A percentile compares a stretch with the other conserved stretches of the same genome.
Conservation (phyloP, 2,797 vertebrate species). For the Petrocephalus sullivani region DNA sequence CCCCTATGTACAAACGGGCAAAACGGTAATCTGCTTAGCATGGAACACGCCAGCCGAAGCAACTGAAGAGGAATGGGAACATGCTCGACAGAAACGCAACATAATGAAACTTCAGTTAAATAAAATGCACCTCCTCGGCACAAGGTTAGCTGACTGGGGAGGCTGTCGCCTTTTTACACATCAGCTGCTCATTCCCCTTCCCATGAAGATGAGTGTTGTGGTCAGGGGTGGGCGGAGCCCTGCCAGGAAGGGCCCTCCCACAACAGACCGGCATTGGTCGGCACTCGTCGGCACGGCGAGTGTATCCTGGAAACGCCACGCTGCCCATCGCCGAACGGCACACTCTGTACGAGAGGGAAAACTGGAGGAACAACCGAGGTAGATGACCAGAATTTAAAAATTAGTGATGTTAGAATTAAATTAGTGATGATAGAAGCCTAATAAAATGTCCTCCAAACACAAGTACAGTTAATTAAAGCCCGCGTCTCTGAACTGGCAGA, state of each 20-base stretch:
- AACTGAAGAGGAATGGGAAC: not conserved
- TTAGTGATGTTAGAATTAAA: not conserved
- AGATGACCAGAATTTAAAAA: not conserved
- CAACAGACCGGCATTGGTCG: not conserved
- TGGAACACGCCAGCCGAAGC: not conserved
- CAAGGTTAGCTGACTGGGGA: not conserved
- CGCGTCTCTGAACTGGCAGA: constrained; percentile 1
- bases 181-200: not conserved
- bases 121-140: not conserved
- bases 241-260: not conserved
- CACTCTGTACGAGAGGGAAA: not conserved
- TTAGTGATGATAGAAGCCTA: not conserved
- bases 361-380: not conserved
- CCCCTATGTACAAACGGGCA: not conserved
- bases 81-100: not conserved
- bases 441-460: constrained; percentile 20
- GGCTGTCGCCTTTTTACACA: not conserved
- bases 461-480: constrained; percentile 12
- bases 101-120: not conserved
- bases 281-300: not conserved
- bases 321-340: not conserved
- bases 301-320: not conserved
- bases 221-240: not conserved
- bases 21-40: not conserved
- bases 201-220: not conserved